Evolutionary conservation across 1,140 invertebrate genomes (phyloP), one percentile per base, ranked within the genome.

Genomic region (Elymnias hypermnestra): DNA sequence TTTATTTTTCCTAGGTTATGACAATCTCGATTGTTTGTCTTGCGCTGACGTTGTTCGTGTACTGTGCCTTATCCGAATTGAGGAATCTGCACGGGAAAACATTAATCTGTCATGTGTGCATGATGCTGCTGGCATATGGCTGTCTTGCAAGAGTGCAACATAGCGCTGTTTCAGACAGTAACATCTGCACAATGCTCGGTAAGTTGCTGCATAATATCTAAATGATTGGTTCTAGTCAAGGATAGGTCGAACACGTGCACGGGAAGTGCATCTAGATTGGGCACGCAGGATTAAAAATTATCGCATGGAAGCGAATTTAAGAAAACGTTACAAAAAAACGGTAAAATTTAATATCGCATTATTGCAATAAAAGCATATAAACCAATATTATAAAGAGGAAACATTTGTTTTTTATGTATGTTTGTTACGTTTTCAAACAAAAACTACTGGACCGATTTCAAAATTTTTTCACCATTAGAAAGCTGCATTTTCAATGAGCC

Each of bases 51-150:
- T 71, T 93, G 26, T 5, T 90, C 35, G 90, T 93, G 9, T 93
- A 93, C 67, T 67, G 83, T n/a, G 87, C 79, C 2, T 73, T 93
- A 15, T 90, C 91, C 0, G 77, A 86, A 9, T 73, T 92, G 13
- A 82, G 89, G 18, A 93, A 93, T 76, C 84, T 93, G 9, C 92
- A 93, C 28, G 92, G 92, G 0, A 89, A 90, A 54, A 92, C 90
- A 1, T 68, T 93, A 6, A 92, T 93, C 82, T 91, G 90, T 54
- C 89, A 93, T 57, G 87, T 91, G 1, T 73, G 82, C 38, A 89
- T 88, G 62, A 87, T 93, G 45, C 76, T 93, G 39, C 50, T 89
- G 4, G 90, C 89, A 1, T 93, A 89, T 63, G 53, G 84, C 15
- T 90, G 89, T 44, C 82, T 92, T 10, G 88, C 88, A 3, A 61